Conservation (phyloP, 2,113 vertebrate species). For the Eulemur macaco region DNA sequence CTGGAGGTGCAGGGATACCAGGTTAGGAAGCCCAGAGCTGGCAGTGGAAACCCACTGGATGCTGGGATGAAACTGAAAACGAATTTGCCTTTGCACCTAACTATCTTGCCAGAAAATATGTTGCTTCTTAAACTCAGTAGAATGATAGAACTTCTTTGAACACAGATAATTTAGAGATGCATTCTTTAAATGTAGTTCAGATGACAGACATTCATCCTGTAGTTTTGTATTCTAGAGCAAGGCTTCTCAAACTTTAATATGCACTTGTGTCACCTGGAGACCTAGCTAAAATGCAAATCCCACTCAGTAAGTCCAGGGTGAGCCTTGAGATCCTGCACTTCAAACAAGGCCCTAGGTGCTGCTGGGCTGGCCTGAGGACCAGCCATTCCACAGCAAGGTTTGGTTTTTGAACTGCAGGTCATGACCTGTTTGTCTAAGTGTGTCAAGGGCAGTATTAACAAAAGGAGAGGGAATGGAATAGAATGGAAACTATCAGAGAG, state of each 20-base stretch:
- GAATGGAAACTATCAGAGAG: not conserved
- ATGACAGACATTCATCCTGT: not conserved
- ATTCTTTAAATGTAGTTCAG: not conserved
- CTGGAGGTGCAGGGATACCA: not conserved
- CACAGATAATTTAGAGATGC: not conserved
- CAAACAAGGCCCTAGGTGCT: not conserved
- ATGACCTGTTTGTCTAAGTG: not conserved
- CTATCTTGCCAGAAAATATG: not conserved
- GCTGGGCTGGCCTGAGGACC: not conserved
- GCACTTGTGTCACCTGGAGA: rapidly evolving
- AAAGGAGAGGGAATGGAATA: too few relatives aligned
- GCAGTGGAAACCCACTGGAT: rapidly evolving
- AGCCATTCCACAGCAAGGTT: rapidly evolving
- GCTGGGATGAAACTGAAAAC: not conserved
- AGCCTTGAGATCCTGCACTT: not conserved
- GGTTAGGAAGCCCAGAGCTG: not conserved
- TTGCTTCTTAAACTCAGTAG: not conserved
- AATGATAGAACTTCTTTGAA: not conserved
- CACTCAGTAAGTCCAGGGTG: rapidly evolving
- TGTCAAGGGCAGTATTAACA: not conserved
- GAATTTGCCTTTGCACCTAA: not conserved
- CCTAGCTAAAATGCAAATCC: not conserved
- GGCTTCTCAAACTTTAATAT: rapidly evolving
- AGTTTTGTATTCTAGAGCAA: not conserved
- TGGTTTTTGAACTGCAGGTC: not conserved